A percentile compares a stretch with the other conserved stretches of the same genome.
phyloP scores from a whole-genome alignment of 2,113 vertebrate genomes.

The Peromyscus leucopus region DNA sequence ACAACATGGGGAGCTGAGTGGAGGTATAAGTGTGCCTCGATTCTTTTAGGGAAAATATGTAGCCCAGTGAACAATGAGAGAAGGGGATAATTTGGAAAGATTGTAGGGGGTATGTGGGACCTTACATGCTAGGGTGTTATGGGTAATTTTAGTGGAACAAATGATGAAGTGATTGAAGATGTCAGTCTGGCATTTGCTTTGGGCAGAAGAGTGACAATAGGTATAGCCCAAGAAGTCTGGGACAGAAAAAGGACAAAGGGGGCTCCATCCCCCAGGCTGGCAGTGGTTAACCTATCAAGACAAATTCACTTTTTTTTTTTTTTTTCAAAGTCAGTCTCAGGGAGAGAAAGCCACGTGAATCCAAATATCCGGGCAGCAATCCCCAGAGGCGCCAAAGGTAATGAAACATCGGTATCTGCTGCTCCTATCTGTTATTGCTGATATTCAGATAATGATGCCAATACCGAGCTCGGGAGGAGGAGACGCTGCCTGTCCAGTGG shows the following conservation, averaged over 20 bases:
- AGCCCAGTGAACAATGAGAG: not conserved
- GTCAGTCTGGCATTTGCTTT: not conserved
- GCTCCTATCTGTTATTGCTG: slow-evolving; percentile 83
- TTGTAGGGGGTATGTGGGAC: not conserved
- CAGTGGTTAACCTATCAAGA: slow-evolving; percentile 69
- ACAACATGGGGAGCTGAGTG: not conserved
- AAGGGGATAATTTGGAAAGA: not conserved
- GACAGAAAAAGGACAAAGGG: not conserved
- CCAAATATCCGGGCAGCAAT: slow-evolving; percentile 82
- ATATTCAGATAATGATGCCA: slow-evolving; percentile 84
- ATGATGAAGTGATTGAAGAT: not conserved
- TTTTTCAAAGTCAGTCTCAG: slow-evolving; percentile 71
- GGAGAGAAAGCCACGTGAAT: slow-evolving; percentile 75
- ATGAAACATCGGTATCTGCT: slow-evolving; percentile 82
- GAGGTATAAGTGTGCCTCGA: not conserved
- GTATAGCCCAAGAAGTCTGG: not conserved
- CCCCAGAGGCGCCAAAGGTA: slow-evolving; percentile 77
- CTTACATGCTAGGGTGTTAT: not conserved
- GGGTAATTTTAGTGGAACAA: not conserved
- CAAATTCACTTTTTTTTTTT: slow-evolving; percentile 49
- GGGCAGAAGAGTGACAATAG: not conserved
- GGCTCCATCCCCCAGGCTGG: not conserved
- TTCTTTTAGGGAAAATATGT: not conserved
- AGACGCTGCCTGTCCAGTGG: slow-evolving; percentile 30
- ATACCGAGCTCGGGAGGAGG: slow-evolving; percentile 67